Percentiles rank a stretch among this genome's conserved stretches.
Evolutionary conservation across 2,888 invertebrate species (phyloP).

Genomic region (Macrophya alboannulata): DNA sequence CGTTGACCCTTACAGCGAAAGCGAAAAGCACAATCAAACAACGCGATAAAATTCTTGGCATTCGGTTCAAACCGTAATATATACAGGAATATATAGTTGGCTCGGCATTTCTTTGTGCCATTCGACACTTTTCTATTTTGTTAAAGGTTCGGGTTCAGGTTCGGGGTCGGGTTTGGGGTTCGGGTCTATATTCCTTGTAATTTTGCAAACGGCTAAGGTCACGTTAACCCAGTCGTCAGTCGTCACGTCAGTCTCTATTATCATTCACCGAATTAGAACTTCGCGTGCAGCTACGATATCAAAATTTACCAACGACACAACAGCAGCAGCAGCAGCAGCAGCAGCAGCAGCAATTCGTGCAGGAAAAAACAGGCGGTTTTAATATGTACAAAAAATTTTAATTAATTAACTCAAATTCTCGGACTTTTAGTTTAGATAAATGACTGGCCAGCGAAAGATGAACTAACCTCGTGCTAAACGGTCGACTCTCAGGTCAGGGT

Average conservation of each 20-base stretch:
- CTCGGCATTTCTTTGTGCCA: neutral
- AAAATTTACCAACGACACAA: neutral
- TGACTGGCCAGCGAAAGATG: neutral
- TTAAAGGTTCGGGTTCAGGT: neutral
- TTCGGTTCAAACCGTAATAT: no score
- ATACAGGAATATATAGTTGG: no score
- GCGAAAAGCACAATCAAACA: neutral
- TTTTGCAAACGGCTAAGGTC: neutral
- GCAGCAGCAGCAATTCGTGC: no score
- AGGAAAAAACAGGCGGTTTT: neutral
- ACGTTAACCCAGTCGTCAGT: neutral
- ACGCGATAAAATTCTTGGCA: neutral
- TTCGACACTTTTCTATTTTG: neutral
- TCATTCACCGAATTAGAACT: neutral
- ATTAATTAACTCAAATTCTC: constrained; percentile 8
- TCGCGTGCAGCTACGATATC: constrained; percentile 11
- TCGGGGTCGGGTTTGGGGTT: neutral
- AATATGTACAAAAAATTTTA: neutral
- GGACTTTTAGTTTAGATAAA: neutral
- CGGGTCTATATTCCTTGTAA: neutral
- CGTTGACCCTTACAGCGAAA: constrained; percentile 25
- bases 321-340: no score
- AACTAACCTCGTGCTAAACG: neutral
- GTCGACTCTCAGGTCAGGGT: neutral
- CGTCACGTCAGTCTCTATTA: neutral